Conservation (phyloP, 1,140 invertebrate species). For the Caenorhabditis remanei region DNA sequence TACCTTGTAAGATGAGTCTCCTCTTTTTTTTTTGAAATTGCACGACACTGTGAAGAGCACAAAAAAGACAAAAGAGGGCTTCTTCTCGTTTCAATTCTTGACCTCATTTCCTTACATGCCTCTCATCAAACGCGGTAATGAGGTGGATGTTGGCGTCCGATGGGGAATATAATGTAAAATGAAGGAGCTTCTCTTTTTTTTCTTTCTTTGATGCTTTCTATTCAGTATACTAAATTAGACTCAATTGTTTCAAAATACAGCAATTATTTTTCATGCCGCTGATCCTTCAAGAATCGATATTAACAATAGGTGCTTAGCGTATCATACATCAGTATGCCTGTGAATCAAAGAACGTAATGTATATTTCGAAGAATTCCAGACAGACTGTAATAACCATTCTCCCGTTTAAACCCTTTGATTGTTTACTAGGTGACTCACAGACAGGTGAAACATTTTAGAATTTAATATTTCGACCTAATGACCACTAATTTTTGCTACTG, state of each 20-base stretch:
- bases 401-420: too few relatives aligned
- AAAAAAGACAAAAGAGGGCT: not conserved
- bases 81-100: conserved; percentile 20
- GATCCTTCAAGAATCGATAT: too few relatives aligned
- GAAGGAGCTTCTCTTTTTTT: not conserved
- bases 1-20: conserved; percentile 17
- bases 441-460: not conserved
- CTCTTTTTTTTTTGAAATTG: not conserved
- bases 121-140: conserved; percentile 39
- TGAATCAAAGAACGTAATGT: too few relatives aligned
- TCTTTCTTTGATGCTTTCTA: not conserved
- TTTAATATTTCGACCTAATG: not conserved
- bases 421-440: not conserved
- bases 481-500: not conserved
- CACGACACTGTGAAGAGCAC: not conserved
- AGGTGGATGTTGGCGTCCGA: not conserved
- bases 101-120: conserved; percentile 38
- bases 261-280: too few relatives aligned
- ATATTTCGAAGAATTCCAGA: too few relatives aligned
- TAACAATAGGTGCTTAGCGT: too few relatives aligned
- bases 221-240: too few relatives aligned
- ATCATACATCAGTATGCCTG: too few relatives aligned
- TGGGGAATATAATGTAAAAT: not conserved
- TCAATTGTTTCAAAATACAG: too few relatives aligned
- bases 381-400: too few relatives aligned